Evolutionary conservation across 35 echinoderm and acorn worm species (phyloP), one percentile per base, ranked within the genome.

Genomic region (Heliocidaris tuberculata): DNA sequence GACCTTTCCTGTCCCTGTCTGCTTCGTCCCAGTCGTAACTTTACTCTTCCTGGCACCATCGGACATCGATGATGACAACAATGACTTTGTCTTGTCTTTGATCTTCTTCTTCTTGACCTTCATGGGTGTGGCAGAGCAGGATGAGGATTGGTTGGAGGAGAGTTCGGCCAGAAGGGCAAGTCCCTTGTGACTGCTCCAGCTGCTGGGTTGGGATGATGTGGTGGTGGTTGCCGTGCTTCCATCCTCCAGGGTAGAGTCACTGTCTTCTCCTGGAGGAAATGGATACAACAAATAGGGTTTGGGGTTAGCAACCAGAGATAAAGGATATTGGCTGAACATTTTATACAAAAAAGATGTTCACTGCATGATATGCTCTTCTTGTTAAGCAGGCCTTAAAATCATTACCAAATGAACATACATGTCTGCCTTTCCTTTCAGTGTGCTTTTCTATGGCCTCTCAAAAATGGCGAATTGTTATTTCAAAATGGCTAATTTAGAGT

Each of bases 21-120:
- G 16, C 31, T 32, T 89, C 87, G 24, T 35, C 87, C 87, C 31
- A 4, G 30, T 11, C 30, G 32, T 47, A 31, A 13, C 31, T 48
- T 47, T 89, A 9, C 17, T 13, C 47, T 12, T 89, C 21, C 27
- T 19, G 65, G 65, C 35, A 1, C 31, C 87, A 89, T 27, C 47
- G 87, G 21, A 7, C 12, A 89, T 19, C 87, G 49, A 49, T 59
- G 91, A 91, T 7, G 89, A 30, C 48, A 31, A n/a, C 48, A 48
- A 13, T 27, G 50, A 21, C 50, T 93, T 93, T 52, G 27, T 56
- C 88, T 95, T 95, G 88, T 88, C 87, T 50, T 95, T 95, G 27
- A 32, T 90, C 48, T 88, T 91, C 78, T 95, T 95, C 94, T 95
- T 95, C 88, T 95, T 95, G 88, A 54, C 93, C 30, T 96, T 96